A percentile compares a stretch with the other conserved stretches of the same genome.
These are phyloP conservation scores for Prionailurus viverrinus DNA, from an alignment of 2,113 vertebrate species.

Conservation along the genomic window DNA sequence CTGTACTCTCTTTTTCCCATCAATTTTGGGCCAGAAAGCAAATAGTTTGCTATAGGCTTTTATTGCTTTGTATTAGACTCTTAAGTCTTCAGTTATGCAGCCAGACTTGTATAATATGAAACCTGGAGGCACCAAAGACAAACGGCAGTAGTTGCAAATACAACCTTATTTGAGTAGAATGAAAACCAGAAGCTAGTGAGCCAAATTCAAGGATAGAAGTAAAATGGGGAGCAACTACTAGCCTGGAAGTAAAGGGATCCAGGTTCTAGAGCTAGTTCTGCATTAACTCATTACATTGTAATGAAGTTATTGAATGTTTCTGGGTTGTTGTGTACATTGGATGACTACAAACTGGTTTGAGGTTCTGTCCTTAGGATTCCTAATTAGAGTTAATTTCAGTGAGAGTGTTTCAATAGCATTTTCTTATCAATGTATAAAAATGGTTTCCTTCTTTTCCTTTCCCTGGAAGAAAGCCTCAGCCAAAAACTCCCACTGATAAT, in stretches of 20 bases:
- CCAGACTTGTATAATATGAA: neutral
- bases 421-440: slow-evolving; percentile 44
- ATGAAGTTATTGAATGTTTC: neutral
- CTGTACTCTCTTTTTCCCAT: neutral
- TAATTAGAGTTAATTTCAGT: neutral
- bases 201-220: neutral
- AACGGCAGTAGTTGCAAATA: neutral
- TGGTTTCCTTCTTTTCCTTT: neutral
- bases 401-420: neutral
- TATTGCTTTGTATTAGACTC: neutral
- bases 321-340: neutral
- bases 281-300: neutral
- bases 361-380: neutral
- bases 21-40: neutral
- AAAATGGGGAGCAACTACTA: neutral
- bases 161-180: neutral
- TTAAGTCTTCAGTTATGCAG: neutral
- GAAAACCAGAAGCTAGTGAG: neutral
- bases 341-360: neutral
- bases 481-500: neutral
- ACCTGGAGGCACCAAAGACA: neutral
- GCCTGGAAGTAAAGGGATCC: neutral
- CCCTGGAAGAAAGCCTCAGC: slow-evolving; percentile 28
- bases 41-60: neutral
- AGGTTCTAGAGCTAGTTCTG: neutral